Evolutionary conservation across 1,140 invertebrate species (phyloP).

Genomic region (Aethina tumida): DNA sequence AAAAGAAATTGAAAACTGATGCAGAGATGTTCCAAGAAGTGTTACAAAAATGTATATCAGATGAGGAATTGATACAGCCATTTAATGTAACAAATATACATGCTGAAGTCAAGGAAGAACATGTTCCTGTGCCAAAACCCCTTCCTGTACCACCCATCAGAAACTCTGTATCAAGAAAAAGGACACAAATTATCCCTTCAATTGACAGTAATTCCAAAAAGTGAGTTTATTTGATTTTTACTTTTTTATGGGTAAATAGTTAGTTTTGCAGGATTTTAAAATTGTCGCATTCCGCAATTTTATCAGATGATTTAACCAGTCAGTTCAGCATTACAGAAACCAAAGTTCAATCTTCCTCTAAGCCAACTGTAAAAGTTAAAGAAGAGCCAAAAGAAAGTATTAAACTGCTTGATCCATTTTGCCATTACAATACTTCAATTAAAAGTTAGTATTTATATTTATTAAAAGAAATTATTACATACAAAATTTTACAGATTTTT

Average conservation of each 20-base stretch:
- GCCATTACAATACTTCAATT: conserved; percentile 34
- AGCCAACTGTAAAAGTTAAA: too few relatives aligned
- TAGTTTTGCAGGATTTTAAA: too few relatives aligned
- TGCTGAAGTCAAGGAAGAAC: conserved; percentile 6
- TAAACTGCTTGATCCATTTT: conserved; percentile 28
- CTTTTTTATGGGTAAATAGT: too few relatives aligned
- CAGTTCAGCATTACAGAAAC: too few relatives aligned
- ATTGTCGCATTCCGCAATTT: too few relatives aligned
- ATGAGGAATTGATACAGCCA: conserved; percentile 17
- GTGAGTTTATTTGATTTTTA: too few relatives aligned
- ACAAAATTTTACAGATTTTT: conserved; percentile 32
- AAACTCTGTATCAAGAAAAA: too few relatives aligned
- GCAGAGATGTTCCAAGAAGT: conserved; percentile 21
- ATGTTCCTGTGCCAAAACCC: too few relatives aligned
- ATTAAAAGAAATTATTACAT: conserved; percentile 4
- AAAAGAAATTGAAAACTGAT: conserved; percentile 18
- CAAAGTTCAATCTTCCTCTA: too few relatives aligned
- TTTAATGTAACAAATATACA: conserved; percentile 7
- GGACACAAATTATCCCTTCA: conserved; percentile 7
- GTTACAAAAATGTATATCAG: conserved; percentile 16
- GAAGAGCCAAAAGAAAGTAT: too few relatives aligned
- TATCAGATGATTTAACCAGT: too few relatives aligned
- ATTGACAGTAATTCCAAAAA: conserved; percentile 17
- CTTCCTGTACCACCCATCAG: too few relatives aligned
- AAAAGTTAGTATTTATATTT: conserved; percentile 26